phyloP scores from a whole-genome alignment of 2,888 invertebrate genomes.

The Drosophila affinis region DNA sequence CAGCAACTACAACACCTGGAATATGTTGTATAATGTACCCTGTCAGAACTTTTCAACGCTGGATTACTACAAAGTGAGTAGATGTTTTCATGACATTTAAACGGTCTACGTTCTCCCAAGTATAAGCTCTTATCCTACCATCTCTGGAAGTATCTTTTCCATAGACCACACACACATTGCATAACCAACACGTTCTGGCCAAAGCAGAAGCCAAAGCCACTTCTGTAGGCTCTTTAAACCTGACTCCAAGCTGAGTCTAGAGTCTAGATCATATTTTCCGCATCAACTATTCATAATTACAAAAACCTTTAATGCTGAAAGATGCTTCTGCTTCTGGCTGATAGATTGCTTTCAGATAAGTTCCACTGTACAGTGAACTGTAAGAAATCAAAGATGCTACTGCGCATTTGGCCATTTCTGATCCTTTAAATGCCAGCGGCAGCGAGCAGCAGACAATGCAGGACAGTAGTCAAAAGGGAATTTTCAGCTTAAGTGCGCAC shows the following conservation, averaged over 20 bases:
- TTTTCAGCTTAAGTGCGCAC: conserved; percentile 67
- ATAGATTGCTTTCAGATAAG: conserved; percentile 12
- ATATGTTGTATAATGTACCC: conserved; percentile 84
- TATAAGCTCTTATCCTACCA: not conserved
- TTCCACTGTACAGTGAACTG: conserved; percentile 56
- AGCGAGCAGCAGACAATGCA: conserved; percentile 39
- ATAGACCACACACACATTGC: conserved; percentile 66
- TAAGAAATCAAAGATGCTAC: conserved; percentile 76
- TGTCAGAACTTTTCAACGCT: conserved; percentile 84
- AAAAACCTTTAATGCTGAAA: conserved; percentile 45
- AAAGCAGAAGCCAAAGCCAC: not conserved
- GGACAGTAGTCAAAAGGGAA: conserved; percentile 69
- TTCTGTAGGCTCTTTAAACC: conserved; percentile 13
- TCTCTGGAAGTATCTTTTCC: not conserved
- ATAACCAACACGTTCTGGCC: conserved; percentile 37
- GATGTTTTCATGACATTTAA: not conserved
- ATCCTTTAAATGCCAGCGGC: conserved; percentile 66
- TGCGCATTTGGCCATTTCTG: conserved; percentile 67
- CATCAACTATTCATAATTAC: conserved; percentile 62
- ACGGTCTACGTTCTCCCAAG: not conserved
- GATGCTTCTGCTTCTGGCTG: not conserved
- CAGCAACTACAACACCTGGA: conserved; percentile 63
- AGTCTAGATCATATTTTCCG: conserved; percentile 50
- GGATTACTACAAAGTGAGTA: conserved; percentile 84
- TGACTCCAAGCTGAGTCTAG: conserved; percentile 34